Percentiles rank a stretch among this genome's conserved stretches.
Conservation (phyloP, 2,888 invertebrate genomes). For the Calameuta idolon region DNA sequence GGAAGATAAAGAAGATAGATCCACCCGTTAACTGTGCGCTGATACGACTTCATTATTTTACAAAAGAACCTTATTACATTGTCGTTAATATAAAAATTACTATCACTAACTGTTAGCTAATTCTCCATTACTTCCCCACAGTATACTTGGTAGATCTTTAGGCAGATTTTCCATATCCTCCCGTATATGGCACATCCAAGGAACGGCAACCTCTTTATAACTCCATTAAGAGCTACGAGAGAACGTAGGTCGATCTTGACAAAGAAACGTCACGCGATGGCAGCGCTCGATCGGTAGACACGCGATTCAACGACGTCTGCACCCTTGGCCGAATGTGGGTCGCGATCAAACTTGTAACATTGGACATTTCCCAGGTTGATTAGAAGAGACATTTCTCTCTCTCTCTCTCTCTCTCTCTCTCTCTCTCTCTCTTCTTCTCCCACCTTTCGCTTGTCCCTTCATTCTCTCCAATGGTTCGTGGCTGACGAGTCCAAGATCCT, state of each 20-base stretch:
- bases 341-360: not conserved
- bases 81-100: not conserved
- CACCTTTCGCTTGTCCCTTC: not conserved
- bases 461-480: not conserved
- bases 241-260: not conserved
- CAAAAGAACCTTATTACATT: not conserved
- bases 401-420: too few relatives aligned
- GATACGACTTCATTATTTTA: not conserved
- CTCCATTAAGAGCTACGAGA: not conserved
- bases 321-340: not conserved
- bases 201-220: conserved; percentile 9
- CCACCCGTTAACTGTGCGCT: not conserved
- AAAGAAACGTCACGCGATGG: not conserved
- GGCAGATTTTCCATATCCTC: not conserved
- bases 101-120: not conserved
- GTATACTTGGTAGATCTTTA: not conserved
- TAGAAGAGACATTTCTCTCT: not conserved
- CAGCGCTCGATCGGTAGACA: not conserved
- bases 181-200: not conserved
- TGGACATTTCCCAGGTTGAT: not conserved
- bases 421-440: not conserved
- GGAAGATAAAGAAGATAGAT: not conserved
- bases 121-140: not conserved
- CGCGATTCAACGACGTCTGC: not conserved
- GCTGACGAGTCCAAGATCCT: conserved; percentile 1